phyloP scores from a whole-genome alignment of 2,113 vertebrate genomes.

The Poeciliopsis occidentalis region DNA sequence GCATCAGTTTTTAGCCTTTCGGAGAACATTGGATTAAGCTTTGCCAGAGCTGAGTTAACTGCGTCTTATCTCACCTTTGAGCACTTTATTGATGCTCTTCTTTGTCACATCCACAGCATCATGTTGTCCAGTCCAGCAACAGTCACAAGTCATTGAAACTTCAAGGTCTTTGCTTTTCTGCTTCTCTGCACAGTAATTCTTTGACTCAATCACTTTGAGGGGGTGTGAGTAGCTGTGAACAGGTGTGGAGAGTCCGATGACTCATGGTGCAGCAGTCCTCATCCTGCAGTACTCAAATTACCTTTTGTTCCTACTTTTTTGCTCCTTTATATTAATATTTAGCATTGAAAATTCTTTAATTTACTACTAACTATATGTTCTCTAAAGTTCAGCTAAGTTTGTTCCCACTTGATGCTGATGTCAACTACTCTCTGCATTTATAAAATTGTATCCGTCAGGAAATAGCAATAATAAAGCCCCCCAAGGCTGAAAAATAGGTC shows the following conservation, averaged over 20 bases:
- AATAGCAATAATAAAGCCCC: too few species aligned
- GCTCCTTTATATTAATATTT: not conserved
- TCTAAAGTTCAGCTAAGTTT: too few species aligned
- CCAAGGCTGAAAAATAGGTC: too few species aligned
- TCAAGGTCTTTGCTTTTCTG: slow-evolving; percentile 22
- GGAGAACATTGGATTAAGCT: slow-evolving; percentile 35
- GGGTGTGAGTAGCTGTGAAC: slow-evolving; percentile 22
- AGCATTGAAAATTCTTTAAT: too few species aligned
- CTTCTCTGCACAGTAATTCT: slow-evolving; percentile 2
- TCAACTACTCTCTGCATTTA: too few species aligned
- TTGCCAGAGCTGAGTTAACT: slow-evolving; percentile 31
- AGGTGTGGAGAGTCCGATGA: slow-evolving; percentile 28
- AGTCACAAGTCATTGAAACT: slow-evolving; percentile 12
- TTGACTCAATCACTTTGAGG: slow-evolving; percentile 23
- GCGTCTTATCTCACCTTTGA: slow-evolving; percentile 30
- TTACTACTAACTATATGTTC: too few species aligned
- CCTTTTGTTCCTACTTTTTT: slow-evolving; percentile 2
- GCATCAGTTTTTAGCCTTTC: slow-evolving; percentile 41
- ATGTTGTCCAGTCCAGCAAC: slow-evolving; percentile 6
- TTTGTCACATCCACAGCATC: slow-evolving; percentile 7
- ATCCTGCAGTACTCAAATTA: slow-evolving; percentile 12
- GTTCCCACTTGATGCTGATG: too few species aligned
- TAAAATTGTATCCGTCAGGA: too few species aligned
- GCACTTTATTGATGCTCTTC: slow-evolving; percentile 22
- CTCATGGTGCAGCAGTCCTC: slow-evolving; percentile 33